phyloP scores from a whole-genome alignment of 2,113 vertebrate species.

The Cebidichthys violaceus region DNA sequence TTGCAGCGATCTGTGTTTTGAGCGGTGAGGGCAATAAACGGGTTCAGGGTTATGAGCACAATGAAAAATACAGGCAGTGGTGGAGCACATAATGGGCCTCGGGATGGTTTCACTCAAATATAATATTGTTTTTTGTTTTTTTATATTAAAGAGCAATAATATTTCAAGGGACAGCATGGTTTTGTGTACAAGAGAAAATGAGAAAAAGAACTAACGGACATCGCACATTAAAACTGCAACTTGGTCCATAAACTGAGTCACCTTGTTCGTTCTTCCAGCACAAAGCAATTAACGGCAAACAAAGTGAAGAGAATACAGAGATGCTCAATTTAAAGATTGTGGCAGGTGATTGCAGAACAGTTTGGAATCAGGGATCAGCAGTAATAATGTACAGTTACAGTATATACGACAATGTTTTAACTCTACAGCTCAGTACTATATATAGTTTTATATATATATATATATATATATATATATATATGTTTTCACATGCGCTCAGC shows the following conservation, averaged over 20 bases:
- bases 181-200: conserved; percentile 6
- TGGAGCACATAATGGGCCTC: conserved; percentile 44
- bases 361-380: neutral
- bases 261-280: neutral
- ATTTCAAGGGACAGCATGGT: conserved; percentile 20
- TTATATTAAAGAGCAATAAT: conserved; percentile 15
- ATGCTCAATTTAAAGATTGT: neutral
- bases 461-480: too few species aligned
- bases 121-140: conserved; percentile 26
- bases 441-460: too few species aligned
- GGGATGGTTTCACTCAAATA: conserved; percentile 39
- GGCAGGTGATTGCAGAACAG: neutral
- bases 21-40: conserved; percentile 47
- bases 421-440: too few species aligned
- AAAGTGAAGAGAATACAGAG: neutral
- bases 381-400: neutral
- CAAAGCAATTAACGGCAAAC: neutral
- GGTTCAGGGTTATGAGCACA: conserved; percentile 54
- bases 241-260: neutral
- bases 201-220: neutral
- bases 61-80: conserved; percentile 48
- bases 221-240: neutral
- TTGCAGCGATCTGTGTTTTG: conserved; percentile 15
- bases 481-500: too few species aligned
- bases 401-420: too few species aligned